phyloP scores from a whole-genome alignment of 35 echinoderm and acorn worm species.

The Eucidaris tribuloides region DNA sequence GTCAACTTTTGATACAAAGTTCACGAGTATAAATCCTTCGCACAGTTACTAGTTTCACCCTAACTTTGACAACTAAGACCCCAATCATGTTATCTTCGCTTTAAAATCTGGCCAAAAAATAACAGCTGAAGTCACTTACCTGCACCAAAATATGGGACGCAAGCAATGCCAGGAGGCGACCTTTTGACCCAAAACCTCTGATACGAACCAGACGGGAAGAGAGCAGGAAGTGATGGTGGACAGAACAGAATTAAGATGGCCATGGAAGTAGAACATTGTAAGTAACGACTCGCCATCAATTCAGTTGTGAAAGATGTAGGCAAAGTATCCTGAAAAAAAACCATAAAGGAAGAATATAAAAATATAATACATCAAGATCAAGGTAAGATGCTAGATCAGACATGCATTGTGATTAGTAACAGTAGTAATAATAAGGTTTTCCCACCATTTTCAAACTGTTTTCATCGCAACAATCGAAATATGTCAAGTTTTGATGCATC shows the following conservation, averaged over 20 bases:
- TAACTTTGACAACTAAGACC: not conserved
- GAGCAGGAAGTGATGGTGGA: slow-evolving; percentile 60
- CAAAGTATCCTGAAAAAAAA: not conserved
- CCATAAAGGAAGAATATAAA: not conserved
- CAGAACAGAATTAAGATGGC: slow-evolving; percentile 38
- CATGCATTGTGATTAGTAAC: too few species aligned
- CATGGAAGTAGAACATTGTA: slow-evolving; percentile 27
- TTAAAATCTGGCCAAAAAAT: not conserved
- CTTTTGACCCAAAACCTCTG: slow-evolving; percentile 18
- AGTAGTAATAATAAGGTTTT: too few species aligned
- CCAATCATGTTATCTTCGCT: not conserved
- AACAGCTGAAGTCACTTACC: not conserved
- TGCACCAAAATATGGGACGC: slow-evolving; percentile 58
- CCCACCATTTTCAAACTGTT: too few species aligned
- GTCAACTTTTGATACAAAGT: not conserved
- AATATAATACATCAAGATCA: not conserved
- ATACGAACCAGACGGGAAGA: slow-evolving; percentile 56
- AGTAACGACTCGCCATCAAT: not conserved
- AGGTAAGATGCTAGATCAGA: too few species aligned
- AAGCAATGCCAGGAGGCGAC: slow-evolving; percentile 64
- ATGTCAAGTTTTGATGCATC: too few species aligned
- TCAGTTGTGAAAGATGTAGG: slow-evolving; percentile 47
- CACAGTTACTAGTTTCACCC: not conserved
- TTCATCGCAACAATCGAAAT: too few species aligned
- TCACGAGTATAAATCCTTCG: not conserved